Evolutionary conservation across 2,888 invertebrate species (phyloP).

Genomic region (Platerodrilus igneus): DNA sequence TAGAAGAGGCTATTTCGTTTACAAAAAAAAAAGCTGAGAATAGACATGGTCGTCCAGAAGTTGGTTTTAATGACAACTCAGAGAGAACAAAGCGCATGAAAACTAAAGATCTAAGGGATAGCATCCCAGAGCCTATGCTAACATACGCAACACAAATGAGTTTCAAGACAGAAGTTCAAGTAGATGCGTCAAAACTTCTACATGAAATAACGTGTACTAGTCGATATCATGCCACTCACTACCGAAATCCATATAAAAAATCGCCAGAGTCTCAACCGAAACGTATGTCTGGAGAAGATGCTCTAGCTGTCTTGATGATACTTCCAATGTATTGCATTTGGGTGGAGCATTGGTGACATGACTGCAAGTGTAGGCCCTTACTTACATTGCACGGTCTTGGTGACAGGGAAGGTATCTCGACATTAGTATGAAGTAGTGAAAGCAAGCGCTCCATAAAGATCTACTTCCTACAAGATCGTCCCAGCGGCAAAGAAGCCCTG

Average conservation of each 20-base stretch:
- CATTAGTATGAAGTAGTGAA: constrained; percentile 32
- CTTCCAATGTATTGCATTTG: too few relatives aligned
- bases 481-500: constrained; percentile 30
- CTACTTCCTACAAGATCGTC: constrained; percentile 30
- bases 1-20: too few relatives aligned
- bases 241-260: constrained; percentile 12
- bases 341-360: too few relatives aligned
- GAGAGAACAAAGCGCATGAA: constrained; percentile 20
- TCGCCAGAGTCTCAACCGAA: constrained; percentile 10
- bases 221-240: constrained; percentile 18
- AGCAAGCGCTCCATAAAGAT: constrained; percentile 30
- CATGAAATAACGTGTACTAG: constrained; percentile 22
- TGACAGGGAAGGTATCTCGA: constrained; percentile 30
- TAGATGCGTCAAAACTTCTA: constrained; percentile 23
- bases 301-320: constrained; percentile 29
- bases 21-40: too few relatives aligned
- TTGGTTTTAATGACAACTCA: constrained; percentile 14
- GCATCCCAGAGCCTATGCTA: constrained; percentile 17
- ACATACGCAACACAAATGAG: constrained; percentile 24
- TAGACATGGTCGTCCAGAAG: constrained; percentile 19
- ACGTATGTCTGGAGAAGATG: constrained; percentile 28
- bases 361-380: too few relatives aligned
- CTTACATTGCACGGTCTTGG: too few relatives aligned
- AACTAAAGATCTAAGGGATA: constrained; percentile 20
- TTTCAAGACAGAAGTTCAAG: constrained; percentile 22